Evolutionary conservation across 2,113 vertebrate genomes (phyloP), one percentile per base, ranked within the genome.

Genomic region (Oryzias curvinotus): DNA sequence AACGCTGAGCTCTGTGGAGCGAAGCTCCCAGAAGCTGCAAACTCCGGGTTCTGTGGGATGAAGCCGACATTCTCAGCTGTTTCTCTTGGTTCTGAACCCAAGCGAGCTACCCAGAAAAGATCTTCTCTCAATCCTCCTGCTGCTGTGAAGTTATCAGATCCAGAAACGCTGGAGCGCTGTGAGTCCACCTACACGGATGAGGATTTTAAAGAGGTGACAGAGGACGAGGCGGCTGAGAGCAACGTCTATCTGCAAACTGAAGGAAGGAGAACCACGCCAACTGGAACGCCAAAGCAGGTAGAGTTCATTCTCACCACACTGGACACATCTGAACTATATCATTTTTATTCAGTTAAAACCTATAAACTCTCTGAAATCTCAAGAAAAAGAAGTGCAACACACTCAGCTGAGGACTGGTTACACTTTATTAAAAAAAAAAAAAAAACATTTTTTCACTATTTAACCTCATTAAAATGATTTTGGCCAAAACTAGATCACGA

Each of bases 211-310:
- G 21, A 23, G 10, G 36, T 28, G 26, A 28, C 36, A 12, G 3
- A 10, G 8, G 36, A 23, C 21, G 21, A 13, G 36, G 36, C 10
- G 2, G 36, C 36, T 12, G 8, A 3, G 1, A 36, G 12, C 8
- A 8, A 7, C 19, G 15, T 51, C 4, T 30, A 1, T 1, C 56
- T 49, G 36, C 50, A 14, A 12, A n/a, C 43, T 36, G 54, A 28
- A 19, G 51, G 48, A 46, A 59, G 62, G n/a, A 57, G 62, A 3
- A 15, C 8, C 19, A 18, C 28, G n/a, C 17, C 49, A 7, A 36
- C 62, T 7, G 57, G 52, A 47, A 54, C 23, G 1, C 28, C 43
- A 55, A 61, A 79, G 28, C 65, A 70, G 59, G 28, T 19, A 15
- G 52, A 55, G 54, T 63, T 13, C 57, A 62, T 53, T 28, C 52